These are phyloP conservation scores for Monodelphis domestica DNA, from an alignment of 2,797 vertebrate genomes.

Conservation along the genomic window DNA sequence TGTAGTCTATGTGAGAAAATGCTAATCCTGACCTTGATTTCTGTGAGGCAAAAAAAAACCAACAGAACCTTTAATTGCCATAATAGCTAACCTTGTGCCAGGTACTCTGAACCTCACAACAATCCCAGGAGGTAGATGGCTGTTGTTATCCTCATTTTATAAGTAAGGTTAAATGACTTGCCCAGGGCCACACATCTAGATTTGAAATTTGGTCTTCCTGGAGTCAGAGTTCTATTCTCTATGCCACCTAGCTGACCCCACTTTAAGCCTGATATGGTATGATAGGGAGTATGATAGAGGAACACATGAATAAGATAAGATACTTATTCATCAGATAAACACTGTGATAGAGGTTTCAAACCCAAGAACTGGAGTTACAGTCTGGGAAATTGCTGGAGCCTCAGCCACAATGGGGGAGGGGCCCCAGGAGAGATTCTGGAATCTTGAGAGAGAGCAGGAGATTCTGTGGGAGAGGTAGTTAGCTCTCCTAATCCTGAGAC, in stretches of 20 bases:
- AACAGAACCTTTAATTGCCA: background rate
- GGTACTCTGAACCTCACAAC: background rate
- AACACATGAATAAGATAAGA: background rate
- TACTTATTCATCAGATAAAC: background rate
- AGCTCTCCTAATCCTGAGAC: too few relatives aligned
- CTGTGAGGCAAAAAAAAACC: background rate
- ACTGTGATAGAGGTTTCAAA: too few relatives aligned
- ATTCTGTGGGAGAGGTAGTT: too few relatives aligned
- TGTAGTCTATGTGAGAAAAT: background rate
- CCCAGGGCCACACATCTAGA: background rate
- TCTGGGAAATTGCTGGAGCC: too few relatives aligned
- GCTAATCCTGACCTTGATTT: background rate
- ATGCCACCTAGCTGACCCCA: background rate
- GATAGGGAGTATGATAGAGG: background rate
- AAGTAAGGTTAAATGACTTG: background rate
- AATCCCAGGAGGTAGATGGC: background rate
- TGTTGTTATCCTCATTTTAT: background rate
- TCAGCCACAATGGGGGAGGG: too few relatives aligned
- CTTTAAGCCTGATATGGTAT: background rate
- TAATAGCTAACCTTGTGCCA: background rate
- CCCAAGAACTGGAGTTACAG: too few relatives aligned
- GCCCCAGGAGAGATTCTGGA: too few relatives aligned
- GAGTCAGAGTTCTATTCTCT: background rate
- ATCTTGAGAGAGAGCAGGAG: too few relatives aligned
- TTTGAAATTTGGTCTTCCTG: background rate